Conservation (phyloP, 2,888 invertebrate species). For the Sepiola atlantica region DNA sequence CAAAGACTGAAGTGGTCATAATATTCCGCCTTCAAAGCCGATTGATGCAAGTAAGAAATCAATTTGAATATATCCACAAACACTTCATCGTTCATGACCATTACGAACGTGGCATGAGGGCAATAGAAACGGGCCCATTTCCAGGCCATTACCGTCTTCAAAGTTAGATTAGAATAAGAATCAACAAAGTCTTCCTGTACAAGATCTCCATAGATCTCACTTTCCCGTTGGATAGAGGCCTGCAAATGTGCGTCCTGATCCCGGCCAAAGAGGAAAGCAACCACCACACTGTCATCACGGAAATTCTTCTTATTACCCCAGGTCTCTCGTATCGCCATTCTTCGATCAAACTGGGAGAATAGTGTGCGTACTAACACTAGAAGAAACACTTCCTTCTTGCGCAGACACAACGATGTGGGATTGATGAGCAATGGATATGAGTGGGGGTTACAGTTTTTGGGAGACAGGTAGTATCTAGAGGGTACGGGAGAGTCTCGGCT, state of each 20-base stretch:
- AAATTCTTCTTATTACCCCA: conserved; percentile 53
- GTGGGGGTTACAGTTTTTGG: conserved; percentile 44
- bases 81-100: conserved; percentile 57
- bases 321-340: conserved; percentile 54
- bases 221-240: conserved; percentile 50
- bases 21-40: conserved; percentile 40
- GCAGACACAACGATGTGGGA: conserved; percentile 50
- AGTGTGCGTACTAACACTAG: conserved; percentile 53
- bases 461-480: conserved; percentile 4
- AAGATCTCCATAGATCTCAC: conserved; percentile 52
- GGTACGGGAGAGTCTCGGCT: conserved; percentile 33
- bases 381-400: conserved; percentile 51
- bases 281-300: conserved; percentile 53
- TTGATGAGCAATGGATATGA: conserved; percentile 49
- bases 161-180: conserved; percentile 55
- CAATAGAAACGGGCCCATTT: conserved; percentile 56
- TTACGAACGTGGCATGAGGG: conserved; percentile 52
- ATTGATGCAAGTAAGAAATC: conserved; percentile 52
- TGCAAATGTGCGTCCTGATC: background rate
- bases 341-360: conserved; percentile 53
- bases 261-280: conserved; percentile 54
- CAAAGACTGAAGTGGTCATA: conserved; percentile 50
- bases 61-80: conserved; percentile 55
- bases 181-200: conserved; percentile 57
- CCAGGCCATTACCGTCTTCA: conserved; percentile 57